A percentile compares a stretch with the other conserved stretches of the same genome.
Evolutionary conservation across 2,797 vertebrate species (phyloP).

Genomic region (Lagorchestes hirsutus): DNA sequence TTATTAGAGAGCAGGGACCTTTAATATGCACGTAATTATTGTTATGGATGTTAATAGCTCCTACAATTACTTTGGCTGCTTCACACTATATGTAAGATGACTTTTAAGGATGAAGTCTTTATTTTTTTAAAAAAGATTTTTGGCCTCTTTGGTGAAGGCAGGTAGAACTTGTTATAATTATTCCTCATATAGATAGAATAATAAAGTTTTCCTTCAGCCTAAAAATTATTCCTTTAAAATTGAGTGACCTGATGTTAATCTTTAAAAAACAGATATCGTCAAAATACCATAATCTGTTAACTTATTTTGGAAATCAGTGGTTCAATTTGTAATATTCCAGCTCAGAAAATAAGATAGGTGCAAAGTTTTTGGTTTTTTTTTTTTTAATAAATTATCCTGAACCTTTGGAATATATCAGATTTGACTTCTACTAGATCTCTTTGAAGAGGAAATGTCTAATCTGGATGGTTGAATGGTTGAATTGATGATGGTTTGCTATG

Average conservation of each 20-base stretch:
- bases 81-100: background rate
- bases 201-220: background rate
- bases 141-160: too few species aligned
- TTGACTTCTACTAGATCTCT: background rate
- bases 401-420: background rate
- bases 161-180: too few species aligned
- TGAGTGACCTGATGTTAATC: slow-evolving; percentile 28
- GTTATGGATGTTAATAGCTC: slow-evolving; percentile 14
- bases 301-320: slow-evolving; percentile 52
- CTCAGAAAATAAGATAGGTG: background rate
- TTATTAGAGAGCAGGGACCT: slow-evolving; percentile 46
- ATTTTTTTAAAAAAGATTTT: background rate
- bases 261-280: slow-evolving; percentile 40
- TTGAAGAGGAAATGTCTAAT: slow-evolving; percentile 29
- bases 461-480: slow-evolving; percentile 28
- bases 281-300: slow-evolving; percentile 36
- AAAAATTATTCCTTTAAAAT: slow-evolving; percentile 57
- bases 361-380: background rate
- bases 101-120: slow-evolving; percentile 35
- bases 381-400: background rate
- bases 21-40: slow-evolving; percentile 33
- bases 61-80: slow-evolving; percentile 47
- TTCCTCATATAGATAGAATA: too few species aligned
- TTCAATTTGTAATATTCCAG: slow-evolving; percentile 54
- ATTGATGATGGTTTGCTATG: slow-evolving; percentile 45